Evolutionary conservation across 2,888 invertebrate genomes (phyloP), one percentile per base, ranked within the genome.

Genomic region (Neoascia interrupta): DNA sequence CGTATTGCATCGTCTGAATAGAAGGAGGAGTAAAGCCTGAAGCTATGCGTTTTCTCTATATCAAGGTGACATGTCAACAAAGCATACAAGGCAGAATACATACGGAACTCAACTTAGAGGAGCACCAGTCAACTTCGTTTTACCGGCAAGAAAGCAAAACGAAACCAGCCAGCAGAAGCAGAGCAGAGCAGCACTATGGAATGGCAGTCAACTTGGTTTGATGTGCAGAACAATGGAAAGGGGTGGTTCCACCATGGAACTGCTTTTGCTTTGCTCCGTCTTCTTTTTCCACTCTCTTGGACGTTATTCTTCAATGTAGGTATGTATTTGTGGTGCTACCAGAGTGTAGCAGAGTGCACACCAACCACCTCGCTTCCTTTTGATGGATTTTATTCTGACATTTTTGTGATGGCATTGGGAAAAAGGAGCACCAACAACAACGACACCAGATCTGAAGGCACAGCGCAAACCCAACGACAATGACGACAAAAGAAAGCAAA

Each of bases 161-260:
- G 34, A 26, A 23, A n/a, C 19, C 53, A 53, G 28, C 43, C 49
- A 70, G 11, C n/a, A 66, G 15, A 36, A 60, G 16, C 28, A 66
- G 39, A 31, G 10, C 3, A 31, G 10, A 6, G n/a, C 19, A 66
- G 39, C 34, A 45, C 21, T 19, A 45, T 26, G 26, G 18, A 15
- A 26, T 61, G 68, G 74, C 73, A 79, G 73, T 68, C 66, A 66
- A 61, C 61, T 72, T 54, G 60, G n/a, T n/a, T 86, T 87, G 88
- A 87, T 85, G 85, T 86, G 85, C 87, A 87, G 87, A 87, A 88
- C 87, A 87, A 87, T 87, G 85, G 83, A 88, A 88, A 87, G 87
- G 88, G 87, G 88, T 86, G 88, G 88, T 87, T n/a, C 31, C n/a
- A n/a, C n/a, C n/a, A n/a, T n/a, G n/a, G n/a, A n/a, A 86, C 79